Evolutionary conservation across 2,797 vertebrate species (phyloP).

Genomic region (Schizothorax lantsangensis): DNA sequence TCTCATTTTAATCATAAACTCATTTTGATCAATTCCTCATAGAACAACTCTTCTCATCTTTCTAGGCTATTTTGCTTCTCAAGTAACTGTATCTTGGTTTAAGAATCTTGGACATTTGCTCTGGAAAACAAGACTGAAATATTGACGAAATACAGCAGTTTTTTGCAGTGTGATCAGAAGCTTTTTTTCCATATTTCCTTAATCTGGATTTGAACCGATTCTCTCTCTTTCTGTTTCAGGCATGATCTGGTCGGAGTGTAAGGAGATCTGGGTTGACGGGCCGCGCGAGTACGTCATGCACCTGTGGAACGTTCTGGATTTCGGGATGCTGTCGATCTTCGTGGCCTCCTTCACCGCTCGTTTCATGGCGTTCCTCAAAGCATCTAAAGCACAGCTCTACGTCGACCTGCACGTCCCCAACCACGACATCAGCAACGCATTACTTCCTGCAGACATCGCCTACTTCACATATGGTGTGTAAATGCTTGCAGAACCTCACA

Average conservation of each 20-base stretch:
- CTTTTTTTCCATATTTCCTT: background rate
- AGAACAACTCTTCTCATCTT: background rate
- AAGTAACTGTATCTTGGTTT: background rate
- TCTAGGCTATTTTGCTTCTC: background rate
- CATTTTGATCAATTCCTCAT: background rate
- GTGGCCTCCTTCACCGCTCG: slow-evolving; percentile 94
- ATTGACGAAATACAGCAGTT: background rate
- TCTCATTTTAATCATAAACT: background rate
- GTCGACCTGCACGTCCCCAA: slow-evolving; percentile 90
- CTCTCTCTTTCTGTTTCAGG: slow-evolving; percentile 61
- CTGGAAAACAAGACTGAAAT: background rate
- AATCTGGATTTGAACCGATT: background rate
- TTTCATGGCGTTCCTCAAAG: slow-evolving; percentile 97
- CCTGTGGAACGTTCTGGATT: slow-evolving; percentile 95
- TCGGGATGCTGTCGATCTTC: slow-evolving; percentile 97
- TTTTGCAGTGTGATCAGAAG: background rate
- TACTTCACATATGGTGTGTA: slow-evolving; percentile 92
- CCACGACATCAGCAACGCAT: slow-evolving; percentile 86
- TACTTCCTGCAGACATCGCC: slow-evolving; percentile 91
- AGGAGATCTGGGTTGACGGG: slow-evolving; percentile 96
- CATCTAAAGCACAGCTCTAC: slow-evolving; percentile 92
- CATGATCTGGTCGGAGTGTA: slow-evolving; percentile 98
- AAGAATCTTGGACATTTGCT: background rate
- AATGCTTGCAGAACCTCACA: background rate
- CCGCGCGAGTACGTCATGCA: slow-evolving; percentile 93